These are phyloP conservation scores for Notarius quadriscutis DNA, from an alignment of 2,113 vertebrate species.

Conservation along the genomic window DNA sequence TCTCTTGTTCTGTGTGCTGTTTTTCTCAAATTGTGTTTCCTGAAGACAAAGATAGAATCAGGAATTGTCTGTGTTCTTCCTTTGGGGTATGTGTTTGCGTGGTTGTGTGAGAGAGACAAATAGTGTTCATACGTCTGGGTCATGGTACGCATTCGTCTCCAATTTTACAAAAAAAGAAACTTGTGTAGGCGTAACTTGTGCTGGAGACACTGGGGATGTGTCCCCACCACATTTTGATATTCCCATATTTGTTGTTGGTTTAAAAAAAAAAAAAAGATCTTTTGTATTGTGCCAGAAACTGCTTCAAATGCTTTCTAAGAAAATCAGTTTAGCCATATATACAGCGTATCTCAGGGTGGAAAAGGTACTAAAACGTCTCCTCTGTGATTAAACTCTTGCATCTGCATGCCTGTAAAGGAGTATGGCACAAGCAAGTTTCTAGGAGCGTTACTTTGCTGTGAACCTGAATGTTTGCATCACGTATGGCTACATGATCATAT, in stretches of 20 bases:
- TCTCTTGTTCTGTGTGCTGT: conserved; percentile 30
- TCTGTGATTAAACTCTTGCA: neutral
- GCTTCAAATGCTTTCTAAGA: neutral
- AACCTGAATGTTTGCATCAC: neutral
- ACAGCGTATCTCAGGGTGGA: neutral
- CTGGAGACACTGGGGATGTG: neutral
- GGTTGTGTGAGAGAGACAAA: neutral
- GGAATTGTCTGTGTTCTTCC: conserved; percentile 33
- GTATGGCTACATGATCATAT: neutral
- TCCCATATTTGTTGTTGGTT: neutral
- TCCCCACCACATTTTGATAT: neutral
- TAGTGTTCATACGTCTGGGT: conserved; percentile 29
- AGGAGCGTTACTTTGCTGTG: neutral
- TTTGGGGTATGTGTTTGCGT: neutral
- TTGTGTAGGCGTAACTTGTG: neutral
- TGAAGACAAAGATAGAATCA: conserved; percentile 31
- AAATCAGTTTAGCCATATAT: neutral
- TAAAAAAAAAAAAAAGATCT: neutral
- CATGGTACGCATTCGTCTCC: conserved; percentile 9
- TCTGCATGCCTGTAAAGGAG: neutral
- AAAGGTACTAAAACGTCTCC: neutral
- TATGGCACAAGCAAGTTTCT: neutral
- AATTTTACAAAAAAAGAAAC: conserved; percentile 34
- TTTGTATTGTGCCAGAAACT: neutral
- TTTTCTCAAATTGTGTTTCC: conserved; percentile 35